Evolutionary conservation across 2,113 vertebrate species (phyloP), one percentile per base, ranked within the genome.

Genomic region (Anoura caudifer): DNA sequence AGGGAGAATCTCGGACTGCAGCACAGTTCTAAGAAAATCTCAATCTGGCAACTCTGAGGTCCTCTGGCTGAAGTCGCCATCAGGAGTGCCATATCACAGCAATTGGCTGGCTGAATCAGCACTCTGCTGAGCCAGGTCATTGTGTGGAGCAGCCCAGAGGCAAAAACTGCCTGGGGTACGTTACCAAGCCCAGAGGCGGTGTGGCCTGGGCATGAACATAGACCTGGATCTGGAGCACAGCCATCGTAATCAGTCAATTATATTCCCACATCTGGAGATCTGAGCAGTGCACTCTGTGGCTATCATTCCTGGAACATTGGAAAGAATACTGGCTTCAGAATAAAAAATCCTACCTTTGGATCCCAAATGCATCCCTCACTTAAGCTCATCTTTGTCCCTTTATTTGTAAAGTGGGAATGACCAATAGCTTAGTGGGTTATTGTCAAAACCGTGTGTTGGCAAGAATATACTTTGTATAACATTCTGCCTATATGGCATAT

Each of bases 381-480:
- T 61, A 75, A 47, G 54, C 6, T 61, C 52, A 52, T 50, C 38
- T 65, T 36, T 43, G 31, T n/a, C 28, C 33, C 43, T 94, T 85
- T 73, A 47, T 69, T 54, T 81, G 2, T 81, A 76, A 80, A 88
- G 52, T 9, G 26, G 26, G 11, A 81, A 19, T 36, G 13, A 24
- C 36, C 47, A 45, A 2, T 26, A 70, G 22, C 4, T 14, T 31
- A 28, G 43, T 45, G 7, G 4, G 1, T n/a, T 81, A 16, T 43
- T 16, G 7, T 26, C 36, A 50, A 7, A n/a, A 38, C 31, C 24
- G 0, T 20, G 4, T 7, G 0, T 43, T 8, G 2, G 36, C 41
- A 80, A 56, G n/a, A 45, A 45, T 4, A 59, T 19, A 26, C 33
- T 63, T 63, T 26, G 24, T 63, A 70, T 38, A 70, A n/a, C 36